phyloP scores from a whole-genome alignment of 2,797 vertebrate species.

The Lepilemur ruficaudatus region DNA sequence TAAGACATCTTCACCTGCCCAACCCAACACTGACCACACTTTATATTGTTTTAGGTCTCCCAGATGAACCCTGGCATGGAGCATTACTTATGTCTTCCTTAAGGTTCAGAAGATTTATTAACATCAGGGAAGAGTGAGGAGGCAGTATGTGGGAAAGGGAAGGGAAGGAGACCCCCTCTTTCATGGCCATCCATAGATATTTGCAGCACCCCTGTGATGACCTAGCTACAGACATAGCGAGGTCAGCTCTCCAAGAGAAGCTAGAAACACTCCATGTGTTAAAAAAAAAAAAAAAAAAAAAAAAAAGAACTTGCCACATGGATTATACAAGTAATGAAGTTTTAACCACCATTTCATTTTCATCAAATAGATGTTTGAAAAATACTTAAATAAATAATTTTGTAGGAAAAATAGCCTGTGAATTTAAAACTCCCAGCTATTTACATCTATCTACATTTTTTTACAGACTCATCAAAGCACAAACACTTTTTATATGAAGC shows the following conservation, averaged over 20 bases:
- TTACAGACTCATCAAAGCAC: background rate
- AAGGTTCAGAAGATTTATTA: background rate
- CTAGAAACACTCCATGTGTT: background rate
- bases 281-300: constrained; percentile 45
- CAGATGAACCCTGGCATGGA: background rate
- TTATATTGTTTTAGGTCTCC: background rate
- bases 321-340: background rate
- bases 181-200: background rate
- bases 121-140: background rate
- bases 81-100: background rate
- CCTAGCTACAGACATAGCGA: background rate
- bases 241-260: background rate
- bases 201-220: background rate
- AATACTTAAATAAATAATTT: constrained; percentile 38
- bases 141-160: background rate
- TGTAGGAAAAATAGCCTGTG: background rate
- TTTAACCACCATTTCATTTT: constrained; percentile 5
- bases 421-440: constrained; percentile 43
- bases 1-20: background rate
- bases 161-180: background rate
- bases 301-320: background rate
- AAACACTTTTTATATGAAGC: background rate
- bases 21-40: background rate
- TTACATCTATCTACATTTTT: background rate
- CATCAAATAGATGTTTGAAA: background rate